Evolutionary conservation across 2,113 vertebrate species (phyloP).

Genomic region (Mus spicilegus): DNA sequence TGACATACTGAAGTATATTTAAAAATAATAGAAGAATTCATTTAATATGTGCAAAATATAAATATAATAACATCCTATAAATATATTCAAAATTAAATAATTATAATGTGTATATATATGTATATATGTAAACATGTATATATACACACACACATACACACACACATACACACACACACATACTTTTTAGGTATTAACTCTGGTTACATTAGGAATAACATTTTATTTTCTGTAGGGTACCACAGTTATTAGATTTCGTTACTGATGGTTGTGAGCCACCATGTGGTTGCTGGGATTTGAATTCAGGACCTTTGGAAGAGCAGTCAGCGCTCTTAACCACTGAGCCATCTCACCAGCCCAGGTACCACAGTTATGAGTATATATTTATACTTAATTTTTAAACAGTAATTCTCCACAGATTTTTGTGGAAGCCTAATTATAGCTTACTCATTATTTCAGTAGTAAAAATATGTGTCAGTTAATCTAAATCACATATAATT

Average conservation of each 20-base stretch:
- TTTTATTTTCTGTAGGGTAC: background rate
- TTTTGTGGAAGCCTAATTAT: slow-evolving; percentile 30
- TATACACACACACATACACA: no score
- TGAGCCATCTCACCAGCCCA: no score
- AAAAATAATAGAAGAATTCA: background rate
- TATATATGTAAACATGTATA: no score
- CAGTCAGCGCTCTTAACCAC: no score
- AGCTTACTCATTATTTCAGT: background rate
- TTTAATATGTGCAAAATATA: background rate
- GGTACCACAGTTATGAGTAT: background rate
- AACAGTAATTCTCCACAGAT: background rate
- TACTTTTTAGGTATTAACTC: background rate
- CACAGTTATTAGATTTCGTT: background rate
- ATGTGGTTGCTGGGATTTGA: no score
- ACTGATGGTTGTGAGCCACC: no score
- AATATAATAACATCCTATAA: background rate
- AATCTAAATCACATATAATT: background rate
- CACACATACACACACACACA: no score
- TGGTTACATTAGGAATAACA: background rate
- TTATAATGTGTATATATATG: background rate
- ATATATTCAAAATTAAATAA: background rate
- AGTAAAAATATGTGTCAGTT: background rate
- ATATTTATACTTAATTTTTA: slow-evolving; percentile 1
- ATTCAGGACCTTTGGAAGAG: no score
- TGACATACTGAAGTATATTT: background rate